Evolutionary conservation across 2,797 vertebrate species (phyloP), one percentile per base, ranked within the genome.

Genomic region (Muraenolepis orangiensis): DNA sequence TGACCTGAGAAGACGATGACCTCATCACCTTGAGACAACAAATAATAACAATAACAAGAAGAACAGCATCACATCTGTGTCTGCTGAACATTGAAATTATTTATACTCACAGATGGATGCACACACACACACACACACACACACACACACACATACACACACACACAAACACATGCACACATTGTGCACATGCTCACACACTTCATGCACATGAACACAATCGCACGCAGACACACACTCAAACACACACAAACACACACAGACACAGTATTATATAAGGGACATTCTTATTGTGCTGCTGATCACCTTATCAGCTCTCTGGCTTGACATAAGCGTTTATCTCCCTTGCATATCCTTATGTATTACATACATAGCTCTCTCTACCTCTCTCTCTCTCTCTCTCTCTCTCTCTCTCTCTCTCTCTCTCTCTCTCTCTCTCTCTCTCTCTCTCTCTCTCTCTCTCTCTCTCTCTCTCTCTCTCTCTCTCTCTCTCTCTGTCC

Each of bases 1-100:
- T 81, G 82, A 85, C 74, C 70, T 61, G 36, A 72, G 46, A 26
- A 69, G 46, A 74, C 42, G 6, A 30, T 66, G 77, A 86, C 83
- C 80, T 86, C 71, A 51, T 80, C 78, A 12, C 30, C 74, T 36
- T 61, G 32, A 73, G 74, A 85, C 74, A 74, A 51, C 4, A 4
- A 66, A 66, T 12, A 86, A 86, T 66, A 36, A 20, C 20, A 20
- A 20, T 51, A 51, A 51, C 20, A 51, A 51, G 18, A 18, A 6
- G 18, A 51, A 51, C 16, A 46, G 42, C 75, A 67, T 42, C 80
- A 76, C 71, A 68, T 87, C 82, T 89, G 80, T 84, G 82, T 86
- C 75, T 80, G 78, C 76, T 69, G 57, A 71, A 34, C 75, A 72
- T 61, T 26, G 26, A 42, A 76, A 77, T 72, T 28, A 38, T 66